Evolutionary conservation across 1,140 invertebrate genomes (phyloP).

Genomic region (Meloidogyne chitwoodi): DNA sequence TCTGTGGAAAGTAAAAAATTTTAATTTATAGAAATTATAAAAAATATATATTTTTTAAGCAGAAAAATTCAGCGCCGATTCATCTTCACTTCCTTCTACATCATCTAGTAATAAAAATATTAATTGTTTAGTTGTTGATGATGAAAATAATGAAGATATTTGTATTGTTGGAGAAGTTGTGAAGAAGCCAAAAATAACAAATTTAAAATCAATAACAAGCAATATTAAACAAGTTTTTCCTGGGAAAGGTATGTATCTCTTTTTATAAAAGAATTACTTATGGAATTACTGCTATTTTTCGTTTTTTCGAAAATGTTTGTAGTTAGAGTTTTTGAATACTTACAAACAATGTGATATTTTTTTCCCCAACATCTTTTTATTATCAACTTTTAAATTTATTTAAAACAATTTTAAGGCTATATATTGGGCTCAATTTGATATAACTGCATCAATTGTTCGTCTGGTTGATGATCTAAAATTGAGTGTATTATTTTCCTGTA

Average conservation of each 20-base stretch:
- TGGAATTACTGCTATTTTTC: too few relatives aligned
- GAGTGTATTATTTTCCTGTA: not conserved
- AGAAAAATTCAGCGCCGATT: not conserved
- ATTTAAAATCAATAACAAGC: not conserved
- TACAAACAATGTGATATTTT: too few relatives aligned
- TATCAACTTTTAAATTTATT: not conserved
- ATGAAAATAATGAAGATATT: not conserved
- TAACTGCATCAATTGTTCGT: not conserved
- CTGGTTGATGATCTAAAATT: not conserved
- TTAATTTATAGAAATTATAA: not conserved
- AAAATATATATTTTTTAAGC: not conserved
- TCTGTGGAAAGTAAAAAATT: conserved; percentile 10
- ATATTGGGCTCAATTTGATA: not conserved
- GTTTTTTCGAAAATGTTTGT: too few relatives aligned
- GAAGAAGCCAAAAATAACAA: not conserved
- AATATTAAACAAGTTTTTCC: not conserved
- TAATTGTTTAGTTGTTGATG: not conserved
- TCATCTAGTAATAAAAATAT: not conserved
- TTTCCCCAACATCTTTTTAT: too few relatives aligned
- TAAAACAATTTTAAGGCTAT: not conserved
- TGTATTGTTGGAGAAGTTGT: not conserved
- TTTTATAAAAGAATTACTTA: too few relatives aligned
- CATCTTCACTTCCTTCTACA: not conserved
- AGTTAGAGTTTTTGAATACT: too few relatives aligned
- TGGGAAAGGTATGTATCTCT: not conserved